Percentiles rank a stretch among this genome's conserved stretches.
phyloP scores from a whole-genome alignment of 92 coral and sea anemone species.

The Plumapathes pennacea region DNA sequence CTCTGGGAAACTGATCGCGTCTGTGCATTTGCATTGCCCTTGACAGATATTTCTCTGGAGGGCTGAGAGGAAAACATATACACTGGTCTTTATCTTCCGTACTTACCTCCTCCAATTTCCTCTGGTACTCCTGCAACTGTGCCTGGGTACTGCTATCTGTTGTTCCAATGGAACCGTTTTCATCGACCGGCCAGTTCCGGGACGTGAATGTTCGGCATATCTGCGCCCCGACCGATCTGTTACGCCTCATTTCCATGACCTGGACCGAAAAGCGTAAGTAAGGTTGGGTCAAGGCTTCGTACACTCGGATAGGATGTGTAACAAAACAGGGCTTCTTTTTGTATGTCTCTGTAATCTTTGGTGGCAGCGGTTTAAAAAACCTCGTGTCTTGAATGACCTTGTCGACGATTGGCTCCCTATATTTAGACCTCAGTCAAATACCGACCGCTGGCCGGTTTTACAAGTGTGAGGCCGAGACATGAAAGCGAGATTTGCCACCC shows the following conservation, averaged over 20 bases:
- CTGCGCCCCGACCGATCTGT: constrained; percentile 47
- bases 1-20: no score
- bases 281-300: no score
- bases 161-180: constrained; percentile 1
- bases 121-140: constrained; percentile 36
- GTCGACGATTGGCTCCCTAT: background rate
- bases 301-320: background rate
- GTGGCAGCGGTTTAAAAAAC: background rate
- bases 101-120: constrained; percentile 46
- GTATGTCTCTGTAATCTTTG: background rate
- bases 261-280: background rate
- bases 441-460: no score
- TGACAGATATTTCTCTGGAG: no score
- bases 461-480: no score
- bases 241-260: constrained; percentile 65
- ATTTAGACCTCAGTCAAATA: background rate
- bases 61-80: no score
- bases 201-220: constrained; percentile 65
- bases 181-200: constrained; percentile 9
- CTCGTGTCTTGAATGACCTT: background rate
- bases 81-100: no score
- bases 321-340: background rate
- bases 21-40: no score
- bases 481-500: no score
- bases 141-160: constrained; percentile 25